These are phyloP conservation scores for Euwallacea fornicatus DNA, from an alignment of 1,140 invertebrate genomes.

Conservation along the genomic window DNA sequence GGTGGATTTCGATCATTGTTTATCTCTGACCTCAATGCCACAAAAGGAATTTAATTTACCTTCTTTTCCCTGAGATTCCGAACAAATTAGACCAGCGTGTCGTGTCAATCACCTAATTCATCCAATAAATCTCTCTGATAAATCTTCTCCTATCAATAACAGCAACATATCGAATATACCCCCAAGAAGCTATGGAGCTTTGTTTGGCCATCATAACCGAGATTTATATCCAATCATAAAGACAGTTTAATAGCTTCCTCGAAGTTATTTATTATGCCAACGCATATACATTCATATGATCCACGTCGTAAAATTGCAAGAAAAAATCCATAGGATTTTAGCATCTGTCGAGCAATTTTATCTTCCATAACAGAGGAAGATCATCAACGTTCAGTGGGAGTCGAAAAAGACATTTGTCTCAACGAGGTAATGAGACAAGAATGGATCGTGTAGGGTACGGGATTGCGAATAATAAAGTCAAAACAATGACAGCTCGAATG, in stretches of 20 bases:
- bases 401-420: slow-evolving; percentile 3
- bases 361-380: not conserved
- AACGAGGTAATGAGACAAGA: slow-evolving; percentile 22
- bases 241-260: slow-evolving; percentile 20
- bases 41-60: slow-evolving; percentile 7
- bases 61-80: not conserved
- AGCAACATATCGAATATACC: slow-evolving; percentile 15
- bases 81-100: slow-evolving; percentile 10
- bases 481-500: slow-evolving; percentile 20
- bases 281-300: not conserved
- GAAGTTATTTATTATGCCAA: not conserved
- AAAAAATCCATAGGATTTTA: not conserved
- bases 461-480: slow-evolving; percentile 9
- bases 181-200: slow-evolving; percentile 17
- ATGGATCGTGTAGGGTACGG: slow-evolving; percentile 17
- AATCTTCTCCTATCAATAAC: not conserved
- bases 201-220: slow-evolving; percentile 21
- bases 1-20: not conserved
- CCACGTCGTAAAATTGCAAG: not conserved
- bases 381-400: not conserved
- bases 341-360: not conserved
- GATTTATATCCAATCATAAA: slow-evolving; percentile 25
- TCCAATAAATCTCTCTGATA: slow-evolving; percentile 6
- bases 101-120: slow-evolving; percentile 11
- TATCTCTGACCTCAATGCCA: not conserved